Evolutionary conservation across 92 coral and sea anemone genomes (phyloP), one percentile per base, ranked within the genome.

Genomic region (Porites cylindrica): DNA sequence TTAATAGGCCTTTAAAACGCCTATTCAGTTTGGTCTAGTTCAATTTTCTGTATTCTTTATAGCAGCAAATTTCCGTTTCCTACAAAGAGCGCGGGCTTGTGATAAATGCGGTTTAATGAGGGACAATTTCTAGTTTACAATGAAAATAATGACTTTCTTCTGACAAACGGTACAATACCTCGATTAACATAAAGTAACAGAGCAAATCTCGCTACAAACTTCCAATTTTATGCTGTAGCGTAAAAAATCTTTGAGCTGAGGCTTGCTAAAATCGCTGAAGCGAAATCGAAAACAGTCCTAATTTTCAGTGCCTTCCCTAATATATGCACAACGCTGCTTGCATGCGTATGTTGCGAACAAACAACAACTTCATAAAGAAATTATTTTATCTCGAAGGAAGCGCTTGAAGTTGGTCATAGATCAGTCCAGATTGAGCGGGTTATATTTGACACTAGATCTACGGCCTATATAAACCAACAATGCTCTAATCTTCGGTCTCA

Each of bases 401-500:
- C 59, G 76, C 32, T 66, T 10, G 17, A 80, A 93, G 67, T 92
- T 76, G 71, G 77, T 67, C 74, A 43, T 72, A 76, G 87, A 89
- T 87, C 62, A 20, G 60, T 76, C 71, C 73, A 62, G 88, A 74
- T 90, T 76, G 84, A 66, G 80, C 88, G 65, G 89, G 80, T 65
- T 50, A 66, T 83, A 76, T 90, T 86, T 88, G 92, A 91, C 88
- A 82, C 93, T 73, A 82, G 87, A 73, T 82, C 91, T 72, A 83
- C 82, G 89, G 19, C 89, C 77, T 64, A 72, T 83, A 79, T 84
- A 86, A 75, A 83, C 81, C 85, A 90, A 95, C 96, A 97, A 93
- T 96, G 87, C 95, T 89, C 89, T 95, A 95, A 93, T 95, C 98
- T 94, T 79, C 82, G 94, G 94, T 88, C 94, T 83, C 95, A 91